Conservation (phyloP, 2,888 invertebrate species). For the Conus canariensis region DNA sequence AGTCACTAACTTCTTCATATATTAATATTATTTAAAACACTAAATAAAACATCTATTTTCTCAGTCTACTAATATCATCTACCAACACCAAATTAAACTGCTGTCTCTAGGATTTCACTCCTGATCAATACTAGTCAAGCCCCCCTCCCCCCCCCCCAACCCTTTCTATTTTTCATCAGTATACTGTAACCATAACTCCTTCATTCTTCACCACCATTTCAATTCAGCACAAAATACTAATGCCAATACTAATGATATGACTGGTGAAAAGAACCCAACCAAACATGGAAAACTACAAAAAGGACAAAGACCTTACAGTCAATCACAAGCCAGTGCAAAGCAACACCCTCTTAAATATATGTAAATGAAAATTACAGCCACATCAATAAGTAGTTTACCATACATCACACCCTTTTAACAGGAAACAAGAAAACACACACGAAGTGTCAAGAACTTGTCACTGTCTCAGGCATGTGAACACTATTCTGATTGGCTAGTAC, state of each 20-base stretch:
- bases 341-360: constrained; percentile 17
- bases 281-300: neutral
- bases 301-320: neutral
- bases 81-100: too few species aligned
- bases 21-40: too few species aligned
- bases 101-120: too few species aligned
- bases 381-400: constrained; percentile 28
- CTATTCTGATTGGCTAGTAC: neutral
- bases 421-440: constrained; percentile 14
- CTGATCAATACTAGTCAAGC: too few species aligned
- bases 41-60: too few species aligned
- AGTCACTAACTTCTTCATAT: too few species aligned
- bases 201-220: too few species aligned
- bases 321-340: constrained; percentile 15
- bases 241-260: neutral
- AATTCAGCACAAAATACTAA: neutral
- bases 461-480: constrained; percentile 9
- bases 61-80: neutral
- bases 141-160: too few species aligned
- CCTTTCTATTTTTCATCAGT: too few species aligned
- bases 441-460: constrained; percentile 16
- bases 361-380: constrained; percentile 27
- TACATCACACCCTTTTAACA: constrained; percentile 18
- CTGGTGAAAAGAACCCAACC: neutral
- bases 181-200: too few species aligned